Evolutionary conservation across 2,888 invertebrate genomes (phyloP).

Genomic region (Trichogramma evanescens): DNA sequence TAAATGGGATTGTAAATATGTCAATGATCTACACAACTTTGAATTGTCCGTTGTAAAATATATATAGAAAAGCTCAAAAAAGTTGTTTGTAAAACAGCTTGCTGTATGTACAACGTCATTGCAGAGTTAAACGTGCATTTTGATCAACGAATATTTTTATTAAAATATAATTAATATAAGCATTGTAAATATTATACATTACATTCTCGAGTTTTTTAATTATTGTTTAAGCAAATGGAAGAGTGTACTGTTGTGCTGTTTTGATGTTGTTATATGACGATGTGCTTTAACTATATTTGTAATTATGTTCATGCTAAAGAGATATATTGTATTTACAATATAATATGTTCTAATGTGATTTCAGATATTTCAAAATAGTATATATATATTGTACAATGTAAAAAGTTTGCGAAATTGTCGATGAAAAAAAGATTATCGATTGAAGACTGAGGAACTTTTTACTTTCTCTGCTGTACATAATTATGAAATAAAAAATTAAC

Average conservation of each 20-base stretch:
- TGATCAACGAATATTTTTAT: not conserved
- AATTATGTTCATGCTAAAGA: not conserved
- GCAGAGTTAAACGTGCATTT: not conserved
- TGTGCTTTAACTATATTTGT: slow-evolving; percentile 2
- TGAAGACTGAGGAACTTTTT: too few relatives aligned
- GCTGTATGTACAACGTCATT: too few relatives aligned
- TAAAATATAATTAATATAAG: not conserved
- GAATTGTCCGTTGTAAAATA: too few relatives aligned
- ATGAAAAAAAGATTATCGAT: too few relatives aligned
- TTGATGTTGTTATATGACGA: not conserved
- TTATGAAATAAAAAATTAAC: too few relatives aligned
- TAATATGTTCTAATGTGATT: slow-evolving; percentile 5
- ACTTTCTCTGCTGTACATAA: too few relatives aligned
- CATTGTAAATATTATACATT: not conserved
- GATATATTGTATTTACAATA: not conserved
- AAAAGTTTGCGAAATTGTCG: too few relatives aligned
- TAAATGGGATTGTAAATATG: too few relatives aligned
- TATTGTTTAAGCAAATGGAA: not conserved
- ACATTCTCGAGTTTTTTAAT: not conserved
- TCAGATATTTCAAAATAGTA: not conserved
- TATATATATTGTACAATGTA: too few relatives aligned
- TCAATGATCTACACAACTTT: too few relatives aligned
- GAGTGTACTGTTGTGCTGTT: not conserved
- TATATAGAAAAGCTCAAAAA: too few relatives aligned
- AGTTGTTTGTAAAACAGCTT: too few relatives aligned